phyloP scores from a whole-genome alignment of 53 echinoderm and acorn worm genomes.

The Echinarachnius parma region DNA sequence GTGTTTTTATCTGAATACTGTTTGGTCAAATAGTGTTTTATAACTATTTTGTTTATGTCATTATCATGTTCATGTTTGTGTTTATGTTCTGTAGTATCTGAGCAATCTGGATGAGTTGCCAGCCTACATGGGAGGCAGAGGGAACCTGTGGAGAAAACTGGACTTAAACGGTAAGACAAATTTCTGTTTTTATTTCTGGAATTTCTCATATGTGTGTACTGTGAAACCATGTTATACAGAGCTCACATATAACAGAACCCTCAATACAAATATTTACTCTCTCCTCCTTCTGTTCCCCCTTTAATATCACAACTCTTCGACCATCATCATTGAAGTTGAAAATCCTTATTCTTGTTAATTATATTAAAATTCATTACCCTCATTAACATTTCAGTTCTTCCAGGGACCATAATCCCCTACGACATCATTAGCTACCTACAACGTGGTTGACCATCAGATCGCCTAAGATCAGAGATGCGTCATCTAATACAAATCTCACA shows the following conservation, averaged over 20 bases:
- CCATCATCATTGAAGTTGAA: too few species aligned
- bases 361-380: not conserved
- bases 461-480: slow-evolving; percentile 71
- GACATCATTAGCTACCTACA: slow-evolving; percentile 83
- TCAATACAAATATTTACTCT: too few species aligned
- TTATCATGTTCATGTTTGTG: not conserved
- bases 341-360: not conserved
- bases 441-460: slow-evolving; percentile 54
- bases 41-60: not conserved
- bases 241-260: too few species aligned
- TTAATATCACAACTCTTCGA: too few species aligned
- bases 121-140: slow-evolving; percentile 91
- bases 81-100: slow-evolving; percentile 79
- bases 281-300: too few species aligned
- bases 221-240: too few species aligned
- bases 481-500: slow-evolving; percentile 70
- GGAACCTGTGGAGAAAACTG: slow-evolving; percentile 90
- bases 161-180: slow-evolving; percentile 84
- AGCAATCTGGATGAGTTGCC: slow-evolving; percentile 97
- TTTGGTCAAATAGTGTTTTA: too few species aligned
- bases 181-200: too few species aligned
- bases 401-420: slow-evolving; percentile 87
- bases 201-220: too few species aligned
- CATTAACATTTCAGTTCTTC: slow-evolving; percentile 69
- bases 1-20: too few species aligned